Conservation (phyloP, 2,797 vertebrate species). For the Anguilla obscura region DNA sequence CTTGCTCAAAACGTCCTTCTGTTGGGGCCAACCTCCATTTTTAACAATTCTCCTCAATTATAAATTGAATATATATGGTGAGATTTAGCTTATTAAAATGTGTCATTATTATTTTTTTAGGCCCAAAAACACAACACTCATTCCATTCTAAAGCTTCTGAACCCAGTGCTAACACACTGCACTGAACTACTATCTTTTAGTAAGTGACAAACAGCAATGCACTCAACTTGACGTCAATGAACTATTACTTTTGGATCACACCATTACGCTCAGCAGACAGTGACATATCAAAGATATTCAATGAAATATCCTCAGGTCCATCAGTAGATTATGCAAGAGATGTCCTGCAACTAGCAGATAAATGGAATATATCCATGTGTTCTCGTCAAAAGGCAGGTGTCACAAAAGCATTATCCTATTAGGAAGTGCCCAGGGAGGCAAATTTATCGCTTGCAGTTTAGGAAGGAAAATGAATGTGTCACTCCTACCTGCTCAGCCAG, state of each 20-base stretch:
- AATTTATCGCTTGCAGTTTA: not conserved
- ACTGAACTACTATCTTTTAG: not conserved
- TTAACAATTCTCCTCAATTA: not conserved
- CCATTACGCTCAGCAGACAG: not conserved
- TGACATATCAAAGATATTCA: not conserved
- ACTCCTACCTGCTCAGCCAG: constrained; percentile 81
- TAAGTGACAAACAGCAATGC: not conserved
- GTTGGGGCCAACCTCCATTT: constrained; percentile 19
- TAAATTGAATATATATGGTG: not conserved
- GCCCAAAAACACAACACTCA: not conserved
- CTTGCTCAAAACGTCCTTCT: constrained; percentile 25
- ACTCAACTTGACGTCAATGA: not conserved
- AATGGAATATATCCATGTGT: not conserved
- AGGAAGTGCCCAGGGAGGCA: not conserved
- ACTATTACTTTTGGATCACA: not conserved
- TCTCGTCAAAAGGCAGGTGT: constrained; percentile 17
- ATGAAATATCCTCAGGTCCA: not conserved
- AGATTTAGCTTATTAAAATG: not conserved
- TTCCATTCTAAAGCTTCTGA: not conserved
- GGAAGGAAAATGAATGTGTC: constrained; percentile 27
- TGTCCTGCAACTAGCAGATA: not conserved
- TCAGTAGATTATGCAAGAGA: not conserved
- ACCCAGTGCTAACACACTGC: not conserved
- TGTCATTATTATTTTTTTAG: not conserved
- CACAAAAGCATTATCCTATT: not conserved